Conservation (phyloP, 2,888 invertebrate genomes). For the Cloeon dipterum region DNA sequence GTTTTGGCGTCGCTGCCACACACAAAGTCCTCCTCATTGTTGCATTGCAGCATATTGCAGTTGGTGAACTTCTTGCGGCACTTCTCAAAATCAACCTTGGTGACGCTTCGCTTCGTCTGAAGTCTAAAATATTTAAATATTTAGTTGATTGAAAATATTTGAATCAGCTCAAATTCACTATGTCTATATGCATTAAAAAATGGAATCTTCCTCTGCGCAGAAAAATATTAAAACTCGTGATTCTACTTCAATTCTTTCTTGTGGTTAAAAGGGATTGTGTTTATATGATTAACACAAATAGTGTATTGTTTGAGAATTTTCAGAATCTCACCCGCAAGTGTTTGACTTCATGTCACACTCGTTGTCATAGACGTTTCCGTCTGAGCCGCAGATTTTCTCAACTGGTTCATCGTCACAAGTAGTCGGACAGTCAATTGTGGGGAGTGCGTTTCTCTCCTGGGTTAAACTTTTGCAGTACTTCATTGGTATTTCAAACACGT, state of each 20-base stretch:
- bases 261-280: too few species aligned
- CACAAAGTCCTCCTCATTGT: conserved; percentile 29
- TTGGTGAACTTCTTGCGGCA: conserved; percentile 49
- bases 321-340: conserved; percentile 74
- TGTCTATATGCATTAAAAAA: too few species aligned
- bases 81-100: conserved; percentile 55
- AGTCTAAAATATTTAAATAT: conserved; percentile 11
- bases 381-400: conserved; percentile 60
- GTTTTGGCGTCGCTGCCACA: conserved; percentile 76
- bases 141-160: not conserved
- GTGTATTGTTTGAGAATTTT: too few species aligned
- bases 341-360: conserved; percentile 75
- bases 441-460: conserved; percentile 39
- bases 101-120: conserved; percentile 31
- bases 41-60: conserved; percentile 41
- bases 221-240: too few species aligned
- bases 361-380: conserved; percentile 68
- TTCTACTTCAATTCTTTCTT: too few species aligned
- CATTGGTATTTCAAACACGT: conserved; percentile 80
- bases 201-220: too few species aligned
- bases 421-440: conserved; percentile 40
- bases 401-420: conserved; percentile 47
- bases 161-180: not conserved
- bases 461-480: conserved; percentile 51
- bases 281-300: too few species aligned